Evolutionary conservation across 37 sponge, comb jelly and placozoan species (phyloP).

Genomic region (Hormiphora californensis): DNA sequence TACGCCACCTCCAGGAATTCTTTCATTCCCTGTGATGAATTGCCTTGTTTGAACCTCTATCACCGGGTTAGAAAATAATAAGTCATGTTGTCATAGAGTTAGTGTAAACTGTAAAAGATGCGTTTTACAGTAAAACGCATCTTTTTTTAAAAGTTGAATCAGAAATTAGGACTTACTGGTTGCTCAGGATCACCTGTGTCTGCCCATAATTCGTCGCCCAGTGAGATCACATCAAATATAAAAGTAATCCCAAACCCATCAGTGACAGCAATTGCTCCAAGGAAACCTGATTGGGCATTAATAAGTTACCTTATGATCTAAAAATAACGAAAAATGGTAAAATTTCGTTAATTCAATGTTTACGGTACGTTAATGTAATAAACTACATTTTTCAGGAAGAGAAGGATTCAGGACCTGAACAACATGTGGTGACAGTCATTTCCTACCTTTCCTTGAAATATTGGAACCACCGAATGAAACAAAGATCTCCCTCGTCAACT

Average conservation of each 20-base stretch:
- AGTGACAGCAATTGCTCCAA: not conserved
- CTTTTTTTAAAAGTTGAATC: not conserved
- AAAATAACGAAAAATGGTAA: too few species aligned
- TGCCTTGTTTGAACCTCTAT: not conserved
- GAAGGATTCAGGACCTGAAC: too few species aligned
- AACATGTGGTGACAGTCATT: too few species aligned
- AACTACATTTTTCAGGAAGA: too few species aligned
- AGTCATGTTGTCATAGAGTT: not conserved
- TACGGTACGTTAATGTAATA: too few species aligned
- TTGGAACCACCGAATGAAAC: constrained; percentile 7
- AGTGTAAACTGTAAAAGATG: not conserved
- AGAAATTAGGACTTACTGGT: not conserved
- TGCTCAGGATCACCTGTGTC: not conserved
- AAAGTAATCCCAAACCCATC: not conserved
- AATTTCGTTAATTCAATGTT: too few species aligned
- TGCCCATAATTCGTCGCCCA: not conserved
- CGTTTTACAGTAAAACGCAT: not conserved
- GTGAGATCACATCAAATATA: not conserved
- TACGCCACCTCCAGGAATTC: not conserved
- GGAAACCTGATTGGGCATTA: not conserved
- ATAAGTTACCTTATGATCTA: too few species aligned
- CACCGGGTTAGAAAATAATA: not conserved
- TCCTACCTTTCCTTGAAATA: not conserved
- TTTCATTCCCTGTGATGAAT: not conserved
- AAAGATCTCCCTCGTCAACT: not conserved